Base-by-base conservation (phyloP, 1,140 invertebrate genomes). In the Psilanteris sp. region DNA sequence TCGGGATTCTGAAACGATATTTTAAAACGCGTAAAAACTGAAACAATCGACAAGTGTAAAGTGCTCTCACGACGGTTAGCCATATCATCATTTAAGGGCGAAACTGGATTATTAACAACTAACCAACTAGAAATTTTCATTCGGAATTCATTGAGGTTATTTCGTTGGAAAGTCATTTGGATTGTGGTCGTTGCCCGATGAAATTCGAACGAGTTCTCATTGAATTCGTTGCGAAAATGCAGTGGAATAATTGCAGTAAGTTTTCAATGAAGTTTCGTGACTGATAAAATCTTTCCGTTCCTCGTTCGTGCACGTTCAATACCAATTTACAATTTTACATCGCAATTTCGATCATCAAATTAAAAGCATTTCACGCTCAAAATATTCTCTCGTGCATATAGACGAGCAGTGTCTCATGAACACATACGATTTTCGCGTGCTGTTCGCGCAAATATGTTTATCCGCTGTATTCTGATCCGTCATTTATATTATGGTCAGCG, bases 161-260 rank as follows among this genome's bases (percentile, higher is more conserved):
- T 67, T 67, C 29, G 39, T 66, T 41, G 46, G 46, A 10, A 67
- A 67, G 62, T 67, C 64, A 57, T 68, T 68, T 55, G 64, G 64
- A 57, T 68, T 68, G 64, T 52, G 54, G 44, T 43, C 34, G 43
- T 50, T 68, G 18, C 9, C 20, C 39, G 32, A 39, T 59, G 64
- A 68, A 68, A 68, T 57, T 68, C 41, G 29, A 55, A 46, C 50
- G 62, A 46, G 31, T 55, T 66, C 29, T 52, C 61, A 44, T 66
- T 55, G 64, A 68, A 48, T 64, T 64, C 14, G 27, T 46, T 13
- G 16, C n/a, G 44, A 43, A 64, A 57, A 48, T 57, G 31, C 41
- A 14, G 34, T 22, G 29, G 48, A 55, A 59, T 70, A 68, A 68
- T 68, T 68, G 64, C 52, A 29, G 24, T 70, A 70, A 59, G 44